Percentiles rank a stretch among this genome's conserved stretches.
Evolutionary conservation across 1,140 invertebrate genomes (phyloP).

Genomic region (Helicoverpa zea): DNA sequence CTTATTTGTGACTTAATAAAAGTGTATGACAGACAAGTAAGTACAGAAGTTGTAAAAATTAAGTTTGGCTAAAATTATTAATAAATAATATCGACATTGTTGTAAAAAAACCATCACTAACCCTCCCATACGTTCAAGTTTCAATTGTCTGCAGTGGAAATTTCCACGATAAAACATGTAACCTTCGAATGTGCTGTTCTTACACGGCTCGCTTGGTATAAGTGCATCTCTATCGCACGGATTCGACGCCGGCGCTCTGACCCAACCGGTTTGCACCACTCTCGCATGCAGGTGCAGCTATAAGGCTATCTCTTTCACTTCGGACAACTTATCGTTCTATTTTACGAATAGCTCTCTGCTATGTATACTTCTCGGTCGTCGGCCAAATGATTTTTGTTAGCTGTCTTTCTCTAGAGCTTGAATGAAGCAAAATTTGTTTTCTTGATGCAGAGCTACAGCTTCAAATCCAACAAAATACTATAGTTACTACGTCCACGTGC

Average conservation of each 20-base stretch:
- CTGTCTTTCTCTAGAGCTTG: conserved; percentile 86
- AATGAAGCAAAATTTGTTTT: conserved; percentile 84
- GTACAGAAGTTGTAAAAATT: not conserved
- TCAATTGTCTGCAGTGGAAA: conserved; percentile 85
- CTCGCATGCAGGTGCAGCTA: conserved; percentile 58
- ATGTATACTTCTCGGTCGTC: conserved; percentile 87
- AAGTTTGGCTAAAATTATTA: conserved; percentile 1
- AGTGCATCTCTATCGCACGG: conserved; percentile 66
- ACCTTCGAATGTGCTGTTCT: conserved; percentile 71
- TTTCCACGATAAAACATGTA: conserved; percentile 84
- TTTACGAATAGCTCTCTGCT: conserved; percentile 86
- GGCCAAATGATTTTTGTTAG: conserved; percentile 84
- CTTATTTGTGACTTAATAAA: not conserved
- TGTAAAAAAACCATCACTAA: conserved; percentile 48
- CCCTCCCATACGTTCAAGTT: conserved; percentile 77
- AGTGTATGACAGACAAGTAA: not conserved
- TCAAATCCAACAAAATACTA: conserved; percentile 85
- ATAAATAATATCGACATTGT: conserved; percentile 21
- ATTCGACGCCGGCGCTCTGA: conserved; percentile 83
- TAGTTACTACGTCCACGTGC: conserved; percentile 82
- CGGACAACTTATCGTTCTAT: conserved; percentile 80
- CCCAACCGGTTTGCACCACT: conserved; percentile 73
- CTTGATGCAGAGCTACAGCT: conserved; percentile 84
- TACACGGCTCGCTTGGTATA: conserved; percentile 63
- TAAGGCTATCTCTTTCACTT: conserved; percentile 72